phyloP scores from a whole-genome alignment of 2,888 invertebrate species.

The Sminthurides aquaticus region DNA sequence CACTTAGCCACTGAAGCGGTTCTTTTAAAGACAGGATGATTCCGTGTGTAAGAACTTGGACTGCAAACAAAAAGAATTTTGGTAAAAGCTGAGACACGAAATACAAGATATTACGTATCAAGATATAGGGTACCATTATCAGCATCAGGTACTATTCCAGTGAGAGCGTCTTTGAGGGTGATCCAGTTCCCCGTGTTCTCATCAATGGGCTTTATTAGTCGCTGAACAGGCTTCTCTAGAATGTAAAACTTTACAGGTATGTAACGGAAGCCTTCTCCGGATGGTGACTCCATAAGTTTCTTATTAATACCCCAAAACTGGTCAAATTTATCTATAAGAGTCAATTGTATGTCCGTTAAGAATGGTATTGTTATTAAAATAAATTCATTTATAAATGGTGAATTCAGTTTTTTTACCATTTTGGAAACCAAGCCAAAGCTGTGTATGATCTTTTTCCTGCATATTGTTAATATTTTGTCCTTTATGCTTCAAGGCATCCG shows the following conservation, averaged over 20 bases:
- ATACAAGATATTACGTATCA: no score
- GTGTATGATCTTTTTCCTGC: slow-evolving; percentile 95
- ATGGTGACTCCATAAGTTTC: slow-evolving; percentile 77
- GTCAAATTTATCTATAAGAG: slow-evolving; percentile 82
- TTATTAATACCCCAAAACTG: slow-evolving; percentile 98
- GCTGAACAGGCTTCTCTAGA: slow-evolving; percentile 62
- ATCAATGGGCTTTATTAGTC: slow-evolving; percentile 65
- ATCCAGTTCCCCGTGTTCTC: slow-evolving; percentile 62
- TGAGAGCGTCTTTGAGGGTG: slow-evolving; percentile 62
- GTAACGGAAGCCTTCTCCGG: slow-evolving; percentile 72
- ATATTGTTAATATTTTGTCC: slow-evolving; percentile 80
- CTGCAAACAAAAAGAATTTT: slow-evolving; percentile 50
- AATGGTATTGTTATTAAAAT: neutral
- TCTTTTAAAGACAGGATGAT: slow-evolving; percentile 78
- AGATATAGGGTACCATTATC: slow-evolving; percentile 15
- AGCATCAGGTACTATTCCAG: slow-evolving; percentile 57
- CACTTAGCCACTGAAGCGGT: slow-evolving; percentile 93
- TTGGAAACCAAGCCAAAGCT: slow-evolving; percentile 86
- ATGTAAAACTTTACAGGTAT: slow-evolving; percentile 81
- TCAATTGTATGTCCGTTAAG: slow-evolving; percentile 16
- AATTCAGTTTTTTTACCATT: no score
- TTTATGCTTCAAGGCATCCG: slow-evolving; percentile 93
- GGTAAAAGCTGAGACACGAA: slow-evolving; percentile 15
- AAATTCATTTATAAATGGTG: no score
- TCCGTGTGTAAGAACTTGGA: slow-evolving; percentile 77